A percentile compares a stretch with the other conserved stretches of the same genome.
These are phyloP conservation scores for Polietes domitor DNA, from an alignment of 2,888 invertebrate species.

Conservation along the genomic window DNA sequence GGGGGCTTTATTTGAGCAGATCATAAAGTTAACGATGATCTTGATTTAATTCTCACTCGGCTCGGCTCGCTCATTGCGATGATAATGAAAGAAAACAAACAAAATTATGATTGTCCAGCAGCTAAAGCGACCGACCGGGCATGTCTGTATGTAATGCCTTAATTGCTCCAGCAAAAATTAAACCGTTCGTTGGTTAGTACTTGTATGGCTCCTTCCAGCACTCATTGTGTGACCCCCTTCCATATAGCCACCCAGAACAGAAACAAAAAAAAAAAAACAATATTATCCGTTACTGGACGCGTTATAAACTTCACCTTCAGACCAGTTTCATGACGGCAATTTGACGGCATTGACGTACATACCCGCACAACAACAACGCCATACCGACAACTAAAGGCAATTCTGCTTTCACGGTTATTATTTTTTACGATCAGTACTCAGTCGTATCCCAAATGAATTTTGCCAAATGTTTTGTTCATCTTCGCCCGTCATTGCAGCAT, in stretches of 20 bases:
- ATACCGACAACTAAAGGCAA: conserved; percentile 24
- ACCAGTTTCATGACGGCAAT: conserved; percentile 28
- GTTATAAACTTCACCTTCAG: conserved; percentile 9
- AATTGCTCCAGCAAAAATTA: conserved; percentile 15
- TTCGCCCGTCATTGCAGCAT: conserved; percentile 5
- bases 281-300: background rate
- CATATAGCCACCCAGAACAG: background rate
- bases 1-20: background rate
- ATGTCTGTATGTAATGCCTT: conserved; percentile 35
- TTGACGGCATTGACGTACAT: conserved; percentile 12
- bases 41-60: background rate
- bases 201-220: background rate
- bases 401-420: conserved; percentile 74
- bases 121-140: conserved; percentile 12
- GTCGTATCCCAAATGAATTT: conserved; percentile 46
- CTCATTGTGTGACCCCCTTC: background rate
- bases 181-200: background rate
- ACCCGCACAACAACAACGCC: conserved; percentile 13
- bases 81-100: background rate
- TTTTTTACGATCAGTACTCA: conserved; percentile 68
- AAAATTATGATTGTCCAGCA: background rate
- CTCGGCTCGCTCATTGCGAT: background rate
- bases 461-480: conserved; percentile 50
- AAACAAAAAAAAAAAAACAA: no score
- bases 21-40: background rate